Evolutionary conservation across 2,797 vertebrate genomes (phyloP).

Genomic region (Halcyon chelicuti): DNA sequence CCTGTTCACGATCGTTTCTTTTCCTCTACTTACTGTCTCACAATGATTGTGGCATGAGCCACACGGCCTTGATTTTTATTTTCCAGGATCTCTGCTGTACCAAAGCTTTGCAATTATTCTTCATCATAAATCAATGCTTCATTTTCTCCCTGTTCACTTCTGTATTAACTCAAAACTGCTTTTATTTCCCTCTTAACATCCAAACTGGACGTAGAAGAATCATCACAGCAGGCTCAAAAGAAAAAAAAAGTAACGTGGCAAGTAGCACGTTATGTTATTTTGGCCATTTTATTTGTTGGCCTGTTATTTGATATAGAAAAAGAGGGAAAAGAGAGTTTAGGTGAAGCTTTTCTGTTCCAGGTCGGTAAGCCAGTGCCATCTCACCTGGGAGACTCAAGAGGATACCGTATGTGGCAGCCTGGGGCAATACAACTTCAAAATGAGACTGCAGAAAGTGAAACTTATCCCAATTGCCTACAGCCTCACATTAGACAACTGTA

Average conservation of each 20-base stretch:
- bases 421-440: constrained; percentile 54
- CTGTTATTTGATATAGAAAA: background rate
- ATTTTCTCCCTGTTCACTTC: background rate
- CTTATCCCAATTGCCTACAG: constrained; percentile 69
- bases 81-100: background rate
- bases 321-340: background rate
- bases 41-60: background rate
- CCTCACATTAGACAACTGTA: constrained; percentile 52
- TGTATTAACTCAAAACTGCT: background rate
- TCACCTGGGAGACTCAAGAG: background rate
- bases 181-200: background rate
- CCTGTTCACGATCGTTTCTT: background rate
- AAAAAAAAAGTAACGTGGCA: fast-evolving
- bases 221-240: background rate
- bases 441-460: constrained; percentile 67
- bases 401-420: constrained; percentile 50
- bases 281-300: background rate
- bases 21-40: background rate
- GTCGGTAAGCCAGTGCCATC: constrained; percentile 21
- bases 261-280: background rate
- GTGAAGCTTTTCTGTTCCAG: background rate
- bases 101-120: background rate
- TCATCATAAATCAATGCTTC: background rate
- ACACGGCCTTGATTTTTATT: background rate
- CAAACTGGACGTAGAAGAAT: background rate